Evolutionary conservation across 2,797 vertebrate species (phyloP), one percentile per base, ranked within the genome.

Genomic region (Philypnodon macrostomus): DNA sequence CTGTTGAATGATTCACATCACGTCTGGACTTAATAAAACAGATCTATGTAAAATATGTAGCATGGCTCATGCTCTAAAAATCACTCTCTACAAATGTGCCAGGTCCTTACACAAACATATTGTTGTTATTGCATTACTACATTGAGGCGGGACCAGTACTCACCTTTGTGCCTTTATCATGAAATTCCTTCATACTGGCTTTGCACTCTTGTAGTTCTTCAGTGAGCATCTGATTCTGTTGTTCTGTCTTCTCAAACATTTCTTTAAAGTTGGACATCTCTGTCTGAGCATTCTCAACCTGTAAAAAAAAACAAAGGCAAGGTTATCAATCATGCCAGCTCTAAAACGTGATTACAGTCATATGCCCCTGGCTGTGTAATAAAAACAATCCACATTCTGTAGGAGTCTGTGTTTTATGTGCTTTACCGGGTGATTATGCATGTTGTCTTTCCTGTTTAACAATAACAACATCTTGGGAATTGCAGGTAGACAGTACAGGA

Each of bases 111-210:
- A 44, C 15, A 16, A 16, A 11, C 13, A 24, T 40, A 13, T n/a
- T n/a, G n/a, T n/a, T n/a, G 1, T 2, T 41, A 35, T 52, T 48
- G n/a, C n/a, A n/a, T n/a, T 34, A 12, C 4, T 37, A 16, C 7
- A 23, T 4, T 46, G 30, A 5, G 42, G 47, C 30, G 2, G 10
- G 27, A 30, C 6, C 3, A 21, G 19, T 7, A 60, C 94, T 93
- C 86, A 98, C 95, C 77, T 92, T 93, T 73, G 90, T 91, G 83
- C 91, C 93, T 83, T 94, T 98, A 55, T 95, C 95, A 87, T 92
- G 88, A 27, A 96, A 85, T 56, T 93, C 88, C 85, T 93, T 94
- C 89, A 99, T 83, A 81, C 85, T 93, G 55, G 90, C 91, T 90
- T 95, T 94, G 90, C 91, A 95, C 47, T 93, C 91, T 81, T 94